Base-by-base conservation (phyloP, 2,797 vertebrate genomes). In the Eleutherodactylus coqui region DNA sequence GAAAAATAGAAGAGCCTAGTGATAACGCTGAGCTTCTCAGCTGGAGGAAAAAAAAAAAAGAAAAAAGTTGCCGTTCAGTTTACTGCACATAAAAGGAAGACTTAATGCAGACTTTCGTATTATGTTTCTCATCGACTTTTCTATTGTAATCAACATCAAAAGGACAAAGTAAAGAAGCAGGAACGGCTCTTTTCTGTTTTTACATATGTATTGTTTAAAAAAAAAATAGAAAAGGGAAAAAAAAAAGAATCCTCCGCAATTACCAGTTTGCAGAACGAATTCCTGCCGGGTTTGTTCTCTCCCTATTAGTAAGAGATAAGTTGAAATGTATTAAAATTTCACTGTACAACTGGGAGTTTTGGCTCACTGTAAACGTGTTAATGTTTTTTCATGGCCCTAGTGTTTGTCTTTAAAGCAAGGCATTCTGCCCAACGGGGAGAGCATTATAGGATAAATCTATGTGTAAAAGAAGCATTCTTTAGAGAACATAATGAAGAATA, bases 301-400 rank as follows among this genome's bases (percentile, higher is more conserved):
- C 93, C 91, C 94, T 92, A 93, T 96, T 95, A 95, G 93, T 95
- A 95, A 95, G 94, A 95, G 95, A 95, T 95, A 95, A 95, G 93
- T 95, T 95, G 93, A 95, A 95, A 95, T 94, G 94, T 95, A 95
- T 95, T 95, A 94, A 96, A 95, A 95, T 95, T 95, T 96, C 93
- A 95, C 94, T 93, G 91, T 92, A 92, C 95, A 95, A 93, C 93
- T 94, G 94, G 95, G 94, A 96, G 93, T 94, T 95, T 95, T 95
- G 95, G 93, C 94, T 95, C 94, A 94, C 93, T 93, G 93, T 94
- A 95, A 95, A 95, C 94, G 94, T 94, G 94, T 94, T 95, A 94
- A 95, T 95, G 93, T 95, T 94, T 95, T 94, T 94, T 93, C 93
- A 94, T 94, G 95, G 93, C 93, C 93, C 93, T 93, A 93, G 93